Base-by-base conservation (phyloP, 2,888 invertebrate genomes). In the Oegoconia quadripuncta region DNA sequence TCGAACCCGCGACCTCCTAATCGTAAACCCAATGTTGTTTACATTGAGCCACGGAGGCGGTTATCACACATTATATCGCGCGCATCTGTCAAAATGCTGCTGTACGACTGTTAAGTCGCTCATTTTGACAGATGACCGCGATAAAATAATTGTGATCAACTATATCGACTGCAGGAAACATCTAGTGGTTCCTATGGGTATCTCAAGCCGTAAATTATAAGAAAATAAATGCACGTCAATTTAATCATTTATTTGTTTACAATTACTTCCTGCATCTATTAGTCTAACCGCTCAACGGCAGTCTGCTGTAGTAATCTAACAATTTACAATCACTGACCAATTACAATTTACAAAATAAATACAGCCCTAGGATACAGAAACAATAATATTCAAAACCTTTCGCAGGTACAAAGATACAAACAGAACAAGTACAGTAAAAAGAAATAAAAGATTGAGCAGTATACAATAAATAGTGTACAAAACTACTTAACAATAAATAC, bases 161-260 rank as follows among this genome's bases (percentile, higher is more conserved):
- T n/a, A n/a, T n/a, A n/a, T n/a, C n/a, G n/a, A n/a, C n/a, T n/a
- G n/a, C n/a, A n/a, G n/a, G n/a, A n/a, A n/a, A n/a, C n/a, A n/a
- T n/a, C n/a, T n/a, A n/a, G n/a, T n/a, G n/a, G n/a, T n/a, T n/a
- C n/a, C n/a, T n/a, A n/a, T n/a, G n/a, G n/a, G n/a, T n/a, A n/a
- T n/a, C n/a, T n/a, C n/a, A n/a, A 11, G 11, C 6, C 11, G 25
- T 25, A 13, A 35, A 12, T 27, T 6, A 11, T 7, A 35, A 35
- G 1, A 6, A 42, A 46, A 48, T 22, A 33, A 47, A 34, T 25
- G 3, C 25, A 38, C 41, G 42, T 56, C 57, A 58, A 60, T 71
- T 64, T 35, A 56, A 67, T 64, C 55, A 54, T 75, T 70, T 74
- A 74, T 73, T 73, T 63, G 61, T 70, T 74, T 74, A 74, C 64